A percentile compares a stretch with the other conserved stretches of the same genome.
Evolutionary conservation across 2,888 invertebrate genomes (phyloP).

Genomic region (Phyto melanocephala): DNA sequence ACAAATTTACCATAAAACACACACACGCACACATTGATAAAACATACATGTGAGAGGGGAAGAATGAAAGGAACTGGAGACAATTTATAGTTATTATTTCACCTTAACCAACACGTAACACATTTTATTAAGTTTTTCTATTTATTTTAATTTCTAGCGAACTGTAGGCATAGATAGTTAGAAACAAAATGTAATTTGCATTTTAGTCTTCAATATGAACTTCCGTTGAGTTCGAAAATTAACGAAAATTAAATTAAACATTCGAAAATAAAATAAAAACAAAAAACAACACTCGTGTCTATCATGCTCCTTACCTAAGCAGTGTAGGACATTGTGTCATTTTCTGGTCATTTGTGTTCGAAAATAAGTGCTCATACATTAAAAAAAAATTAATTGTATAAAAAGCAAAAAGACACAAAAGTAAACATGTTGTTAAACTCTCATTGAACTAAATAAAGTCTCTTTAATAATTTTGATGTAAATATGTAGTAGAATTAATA

Average conservation of each 20-base stretch:
- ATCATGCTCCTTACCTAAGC: not conserved
- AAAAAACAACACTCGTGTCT: not conserved
- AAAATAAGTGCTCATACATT: not conserved
- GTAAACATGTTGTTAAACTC: not conserved
- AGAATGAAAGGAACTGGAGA: not conserved
- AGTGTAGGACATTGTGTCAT: not conserved
- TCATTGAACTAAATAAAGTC: not conserved
- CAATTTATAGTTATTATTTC: slow-evolving; percentile 5
- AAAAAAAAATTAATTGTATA: slow-evolving; percentile 29
- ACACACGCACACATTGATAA: not conserved
- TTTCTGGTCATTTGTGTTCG: slow-evolving; percentile 40
- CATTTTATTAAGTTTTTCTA: not conserved
- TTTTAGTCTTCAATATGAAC: slow-evolving; percentile 29
- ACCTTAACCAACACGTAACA: too few species aligned
- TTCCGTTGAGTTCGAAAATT: slow-evolving; percentile 18
- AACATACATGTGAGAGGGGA: not conserved
- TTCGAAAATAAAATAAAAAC: slow-evolving; percentile 1
- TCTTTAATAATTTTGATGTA: not conserved
- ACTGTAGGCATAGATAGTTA: slow-evolving; percentile 50
- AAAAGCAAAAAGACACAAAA: not conserved
- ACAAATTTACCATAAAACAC: not conserved
- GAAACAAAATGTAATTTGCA: slow-evolving; percentile 45
- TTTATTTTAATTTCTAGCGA: slow-evolving; percentile 10
- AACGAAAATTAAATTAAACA: slow-evolving; percentile 19
- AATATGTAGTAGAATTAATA: not conserved